Base-by-base conservation (phyloP, 2,797 vertebrate genomes). In the Acropternis orthonyx region DNA sequence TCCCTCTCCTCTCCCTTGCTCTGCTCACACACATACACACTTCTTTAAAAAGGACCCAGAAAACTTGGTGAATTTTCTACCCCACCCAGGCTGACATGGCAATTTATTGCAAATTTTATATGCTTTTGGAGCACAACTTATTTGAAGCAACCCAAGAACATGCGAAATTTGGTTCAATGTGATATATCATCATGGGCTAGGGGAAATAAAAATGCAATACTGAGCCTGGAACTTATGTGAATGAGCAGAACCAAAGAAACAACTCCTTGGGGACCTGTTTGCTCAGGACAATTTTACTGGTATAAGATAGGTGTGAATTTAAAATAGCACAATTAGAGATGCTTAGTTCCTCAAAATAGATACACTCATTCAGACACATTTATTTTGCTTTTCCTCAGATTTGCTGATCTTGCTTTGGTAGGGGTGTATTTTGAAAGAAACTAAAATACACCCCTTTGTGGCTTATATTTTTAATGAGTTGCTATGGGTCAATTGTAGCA, bases 371-470 rank as follows among this genome's bases (percentile, higher is more conserved):
- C 61, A 63, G 32, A 27, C 34, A 41, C n/a, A 49, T 24, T 59
- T 76, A 46, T 34, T 67, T 62, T 77, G 27, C 34, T 46, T 76
- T 77, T 66, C 23, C 32, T 32, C 54, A 48, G 30, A 66, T 72
- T 62, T 68, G 36, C 23, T 63, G 26, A 61, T 36, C 22, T 10
- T 69, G 14, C 20, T 89, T 73, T 76, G 44, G 32, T 54, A 83
- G 37, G 7, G 4, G 9, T 18, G 46, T 63, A 43, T 7, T 12
- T 1, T 55, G 36, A 85, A 85, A 82, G 10, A 51, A 56, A 52
- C 30, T 20, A 21, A 51, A 14, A 4, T 4, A 0, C 4, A 30
- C 10, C 61, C 9, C 28, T 91, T 36, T 1, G 0, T 7, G 20
- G 54, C 17, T 63, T 54, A 9, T 6, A 56, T 41, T 76, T 79